phyloP scores from a whole-genome alignment of 2,113 vertebrate genomes.

The Corvus moneduloides region DNA sequence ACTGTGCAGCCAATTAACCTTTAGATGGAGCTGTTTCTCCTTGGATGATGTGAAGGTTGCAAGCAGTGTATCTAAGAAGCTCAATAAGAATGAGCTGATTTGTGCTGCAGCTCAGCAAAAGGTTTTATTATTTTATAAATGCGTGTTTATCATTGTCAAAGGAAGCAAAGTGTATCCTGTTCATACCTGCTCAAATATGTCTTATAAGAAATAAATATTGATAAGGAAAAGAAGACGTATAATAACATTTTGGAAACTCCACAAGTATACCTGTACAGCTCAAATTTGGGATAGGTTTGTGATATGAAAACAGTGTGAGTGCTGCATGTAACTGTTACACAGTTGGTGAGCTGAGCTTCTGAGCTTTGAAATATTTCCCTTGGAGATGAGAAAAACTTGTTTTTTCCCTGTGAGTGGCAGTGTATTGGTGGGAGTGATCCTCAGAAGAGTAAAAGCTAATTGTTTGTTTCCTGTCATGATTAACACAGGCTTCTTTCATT shows the following conservation, averaged over 20 bases:
- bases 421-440: neutral
- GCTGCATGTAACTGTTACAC: neutral
- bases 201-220: neutral
- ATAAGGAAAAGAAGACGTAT: neutral
- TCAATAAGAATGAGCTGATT: neutral
- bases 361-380: neutral
- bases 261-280: neutral
- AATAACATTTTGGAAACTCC: neutral
- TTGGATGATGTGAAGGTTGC: neutral
- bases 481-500: neutral
- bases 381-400: neutral
- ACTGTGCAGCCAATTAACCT: neutral
- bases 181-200: neutral
- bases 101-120: neutral
- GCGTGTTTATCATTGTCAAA: neutral
- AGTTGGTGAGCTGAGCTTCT: neutral
- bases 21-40: constrained; percentile 73
- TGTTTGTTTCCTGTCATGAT: neutral
- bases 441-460: neutral
- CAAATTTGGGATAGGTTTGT: neutral
- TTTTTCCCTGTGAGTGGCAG: neutral
- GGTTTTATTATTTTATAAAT: neutral
- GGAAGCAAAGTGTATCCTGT: neutral
- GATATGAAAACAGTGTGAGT: neutral
- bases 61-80: neutral